phyloP scores from a whole-genome alignment of 2,113 vertebrate species.

The Desmodus rotundus region DNA sequence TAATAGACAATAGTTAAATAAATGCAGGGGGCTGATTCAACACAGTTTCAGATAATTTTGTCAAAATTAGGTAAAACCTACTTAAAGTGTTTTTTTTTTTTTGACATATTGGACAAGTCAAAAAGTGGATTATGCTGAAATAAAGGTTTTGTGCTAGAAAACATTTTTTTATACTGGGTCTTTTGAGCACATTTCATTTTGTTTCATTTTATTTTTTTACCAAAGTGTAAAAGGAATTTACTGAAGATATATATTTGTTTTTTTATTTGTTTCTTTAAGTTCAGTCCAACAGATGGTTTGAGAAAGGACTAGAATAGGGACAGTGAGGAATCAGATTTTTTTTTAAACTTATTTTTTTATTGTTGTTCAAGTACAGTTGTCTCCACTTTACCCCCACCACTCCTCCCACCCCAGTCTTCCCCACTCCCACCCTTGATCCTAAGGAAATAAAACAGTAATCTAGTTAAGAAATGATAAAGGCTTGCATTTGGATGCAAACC shows the following conservation, averaged over 20 bases:
- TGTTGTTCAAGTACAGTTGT: no score
- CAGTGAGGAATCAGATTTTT: neutral
- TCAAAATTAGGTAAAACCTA: neutral
- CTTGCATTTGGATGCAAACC: neutral
- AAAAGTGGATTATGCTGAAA: neutral
- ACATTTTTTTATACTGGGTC: neutral
- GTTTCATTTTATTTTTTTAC: neutral
- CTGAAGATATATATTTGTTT: neutral
- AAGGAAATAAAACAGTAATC: neutral
- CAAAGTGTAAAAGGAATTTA: neutral
- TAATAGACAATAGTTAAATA: neutral
- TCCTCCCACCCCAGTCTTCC: no score
- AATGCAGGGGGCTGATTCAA: neutral
- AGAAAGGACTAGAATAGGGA: neutral
- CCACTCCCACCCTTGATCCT: no score
- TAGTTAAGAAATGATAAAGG: neutral
- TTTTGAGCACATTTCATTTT: neutral
- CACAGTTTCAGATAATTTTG: neutral
- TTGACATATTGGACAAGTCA: neutral
- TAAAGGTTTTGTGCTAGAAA: neutral
- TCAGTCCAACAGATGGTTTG: neutral
- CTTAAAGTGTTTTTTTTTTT: neutral
- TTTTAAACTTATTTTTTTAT: no score
- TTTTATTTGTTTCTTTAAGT: neutral
- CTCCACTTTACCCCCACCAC: no score